Percentiles rank a stretch among this genome's conserved stretches.
Conservation (phyloP, 2,113 vertebrate species). For the Mus musculus region GRCm39 chrX:59636501-59637000, state of each 20-base stretch:
- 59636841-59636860: neutral
- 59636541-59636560: neutral
- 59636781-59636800: neutral
- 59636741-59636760: neutral
- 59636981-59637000: neutral
- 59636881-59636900: neutral
- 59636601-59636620: constrained; percentile 24
- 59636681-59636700: neutral
- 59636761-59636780: neutral
- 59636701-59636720: neutral
- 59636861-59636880: constrained; percentile 35
- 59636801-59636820: neutral
- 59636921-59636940: neutral
- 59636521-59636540: no score
- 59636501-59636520: no score
- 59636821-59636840: constrained; percentile 7
- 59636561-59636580: neutral
- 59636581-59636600: constrained; percentile 49
- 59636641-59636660: neutral
- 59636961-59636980: neutral
- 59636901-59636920: neutral
- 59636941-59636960: no score
- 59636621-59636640: constrained; percentile 6
- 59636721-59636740: neutral
- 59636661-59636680: neutral